A percentile compares a stretch with the other conserved stretches of the same genome.
Evolutionary conservation across 2,888 invertebrate species (phyloP).

Genomic region (Dryobota labecula): DNA sequence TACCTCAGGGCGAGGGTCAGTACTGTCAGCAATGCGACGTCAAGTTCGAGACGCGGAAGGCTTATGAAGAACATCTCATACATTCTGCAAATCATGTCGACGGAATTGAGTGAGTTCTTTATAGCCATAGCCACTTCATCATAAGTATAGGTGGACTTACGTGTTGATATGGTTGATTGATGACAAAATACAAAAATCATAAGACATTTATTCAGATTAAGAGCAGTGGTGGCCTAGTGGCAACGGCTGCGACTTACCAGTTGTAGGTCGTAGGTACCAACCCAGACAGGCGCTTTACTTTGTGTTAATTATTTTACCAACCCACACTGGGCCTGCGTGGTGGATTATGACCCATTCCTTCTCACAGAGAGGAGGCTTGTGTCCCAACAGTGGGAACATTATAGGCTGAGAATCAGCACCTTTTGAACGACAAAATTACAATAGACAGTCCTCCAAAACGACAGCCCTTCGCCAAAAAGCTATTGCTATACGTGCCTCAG

Average conservation of each 20-base stretch:
- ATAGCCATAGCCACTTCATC: background rate
- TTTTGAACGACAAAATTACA: background rate
- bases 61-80: conserved; percentile 76
- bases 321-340: no score
- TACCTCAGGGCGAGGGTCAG: conserved; percentile 65
- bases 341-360: no score
- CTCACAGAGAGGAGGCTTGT: no score
- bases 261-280: no score
- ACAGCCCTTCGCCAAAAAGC: background rate
- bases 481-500: background rate
- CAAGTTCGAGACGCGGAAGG: conserved; percentile 72
- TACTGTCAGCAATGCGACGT: conserved; percentile 77
- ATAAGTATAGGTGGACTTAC: background rate
- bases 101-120: conserved; percentile 73
- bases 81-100: conserved; percentile 76
- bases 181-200: no score
- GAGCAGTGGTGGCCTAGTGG: no score
- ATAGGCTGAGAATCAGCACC: no score
- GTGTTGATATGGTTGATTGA: no score
- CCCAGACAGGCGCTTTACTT: no score
- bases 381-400: no score
- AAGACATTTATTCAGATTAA: background rate
- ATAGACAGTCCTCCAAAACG: background rate
- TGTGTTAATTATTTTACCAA: no score
- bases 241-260: no score